Percentiles rank a stretch among this genome's conserved stretches.
Evolutionary conservation across 2,888 invertebrate genomes (phyloP).

Genomic region (Rhyacophila evoluta): DNA sequence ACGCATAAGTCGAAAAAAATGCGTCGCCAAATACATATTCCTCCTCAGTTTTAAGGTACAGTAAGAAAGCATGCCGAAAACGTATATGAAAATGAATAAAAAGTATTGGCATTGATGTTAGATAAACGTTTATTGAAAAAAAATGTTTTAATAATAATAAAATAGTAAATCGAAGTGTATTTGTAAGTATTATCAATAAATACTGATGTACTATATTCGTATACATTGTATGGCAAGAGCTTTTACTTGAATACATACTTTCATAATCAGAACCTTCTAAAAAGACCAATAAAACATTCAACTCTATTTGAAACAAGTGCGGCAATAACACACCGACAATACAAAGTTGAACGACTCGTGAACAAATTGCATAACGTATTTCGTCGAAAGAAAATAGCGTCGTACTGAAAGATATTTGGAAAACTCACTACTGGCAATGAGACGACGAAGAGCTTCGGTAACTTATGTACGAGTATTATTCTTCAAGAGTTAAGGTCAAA

Average conservation of each 20-base stretch:
- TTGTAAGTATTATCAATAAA: too few species aligned
- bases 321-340: conserved; percentile 29
- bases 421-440: background rate
- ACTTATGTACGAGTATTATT: background rate
- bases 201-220: too few species aligned
- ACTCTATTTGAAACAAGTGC: conserved; percentile 33
- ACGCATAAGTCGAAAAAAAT: too few species aligned
- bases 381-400: conserved; percentile 32
- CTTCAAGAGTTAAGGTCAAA: conserved; percentile 13
- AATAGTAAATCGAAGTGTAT: too few species aligned
- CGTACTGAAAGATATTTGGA: conserved; percentile 5
- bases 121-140: too few species aligned
- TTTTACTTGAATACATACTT: background rate
- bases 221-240: background rate
- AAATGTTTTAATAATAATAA: too few species aligned
- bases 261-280: background rate
- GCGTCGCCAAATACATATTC: too few species aligned
- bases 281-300: conserved; percentile 24
- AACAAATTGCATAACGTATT: conserved; percentile 50
- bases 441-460: background rate
- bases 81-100: too few species aligned
- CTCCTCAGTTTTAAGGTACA: too few species aligned
- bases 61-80: too few species aligned
- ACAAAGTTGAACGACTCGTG: conserved; percentile 44
- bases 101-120: too few species aligned